Evolutionary conservation across 2,797 vertebrate genomes (phyloP).

Genomic region (Peromyscus aztecus): DNA sequence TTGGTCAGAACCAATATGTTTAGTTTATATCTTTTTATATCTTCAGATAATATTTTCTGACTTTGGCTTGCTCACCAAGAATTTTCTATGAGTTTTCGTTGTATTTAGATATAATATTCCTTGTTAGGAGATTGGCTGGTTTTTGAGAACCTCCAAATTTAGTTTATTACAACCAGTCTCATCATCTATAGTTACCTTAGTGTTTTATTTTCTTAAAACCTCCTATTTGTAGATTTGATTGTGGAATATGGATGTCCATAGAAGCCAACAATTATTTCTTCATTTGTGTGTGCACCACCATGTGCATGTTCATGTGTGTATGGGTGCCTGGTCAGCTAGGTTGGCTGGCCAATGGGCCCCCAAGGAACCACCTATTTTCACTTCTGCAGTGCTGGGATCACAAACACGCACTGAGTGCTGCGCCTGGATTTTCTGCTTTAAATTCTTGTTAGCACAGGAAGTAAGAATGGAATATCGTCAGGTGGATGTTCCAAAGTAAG

Average conservation of each 20-base stretch:
- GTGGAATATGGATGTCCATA: background rate
- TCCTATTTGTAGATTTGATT: slow-evolving; percentile 21
- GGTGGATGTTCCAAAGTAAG: background rate
- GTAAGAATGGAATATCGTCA: background rate
- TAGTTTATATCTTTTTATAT: background rate
- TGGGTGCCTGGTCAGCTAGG: background rate
- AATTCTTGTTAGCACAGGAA: slow-evolving; percentile 40
- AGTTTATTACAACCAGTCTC: background rate
- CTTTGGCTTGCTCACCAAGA: background rate
- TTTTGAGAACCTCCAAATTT: slow-evolving; percentile 55
- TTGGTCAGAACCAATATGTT: background rate
- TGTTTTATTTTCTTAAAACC: slow-evolving; percentile 19
- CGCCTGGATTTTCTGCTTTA: background rate
- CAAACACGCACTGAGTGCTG: background rate
- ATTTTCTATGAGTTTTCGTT: background rate
- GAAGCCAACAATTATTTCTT: background rate
- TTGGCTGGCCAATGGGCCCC: background rate
- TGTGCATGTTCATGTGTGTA: background rate
- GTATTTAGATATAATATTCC: background rate
- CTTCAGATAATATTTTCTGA: background rate
- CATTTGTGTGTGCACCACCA: background rate
- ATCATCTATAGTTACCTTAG: background rate
- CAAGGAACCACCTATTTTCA: background rate
- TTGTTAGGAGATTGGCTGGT: background rate
- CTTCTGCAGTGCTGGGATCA: background rate